phyloP scores from a whole-genome alignment of 2,113 vertebrate species.

The Tor tambroides region DNA sequence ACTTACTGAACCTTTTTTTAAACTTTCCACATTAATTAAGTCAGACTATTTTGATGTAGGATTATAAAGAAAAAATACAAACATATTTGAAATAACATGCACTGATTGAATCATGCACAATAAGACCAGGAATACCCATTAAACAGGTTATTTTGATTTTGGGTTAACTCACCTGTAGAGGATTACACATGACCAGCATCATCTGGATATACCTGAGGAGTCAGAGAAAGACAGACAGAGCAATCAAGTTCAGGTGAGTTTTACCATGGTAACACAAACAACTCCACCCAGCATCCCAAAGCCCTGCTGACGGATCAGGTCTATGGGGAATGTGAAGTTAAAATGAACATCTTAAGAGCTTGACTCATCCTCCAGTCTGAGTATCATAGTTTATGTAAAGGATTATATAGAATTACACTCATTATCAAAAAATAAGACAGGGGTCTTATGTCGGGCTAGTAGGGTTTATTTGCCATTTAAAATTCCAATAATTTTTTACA shows the following conservation, averaged over 20 bases:
- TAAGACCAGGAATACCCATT: neutral
- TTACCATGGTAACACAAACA: neutral
- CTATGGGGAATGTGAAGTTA: neutral
- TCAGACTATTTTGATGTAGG: neutral
- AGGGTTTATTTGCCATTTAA: too few relatives aligned
- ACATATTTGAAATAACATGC: neutral
- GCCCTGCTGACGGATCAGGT: neutral
- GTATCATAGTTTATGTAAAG: neutral
- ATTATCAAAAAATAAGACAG: too few relatives aligned
- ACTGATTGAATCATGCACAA: neutral
- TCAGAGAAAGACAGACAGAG: slow-evolving; percentile 48
- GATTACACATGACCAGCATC: slow-evolving; percentile 83
- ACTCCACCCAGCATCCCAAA: slow-evolving; percentile 5
- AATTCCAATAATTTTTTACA: too few relatives aligned
- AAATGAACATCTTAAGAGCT: slow-evolving; percentile 14
- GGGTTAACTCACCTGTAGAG: slow-evolving; percentile 75
- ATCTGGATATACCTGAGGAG: slow-evolving; percentile 79
- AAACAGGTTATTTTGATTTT: neutral
- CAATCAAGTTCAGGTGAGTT: neutral
- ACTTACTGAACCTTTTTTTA: too few relatives aligned
- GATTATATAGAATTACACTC: neutral
- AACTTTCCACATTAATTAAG: too few relatives aligned
- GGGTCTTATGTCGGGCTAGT: too few relatives aligned
- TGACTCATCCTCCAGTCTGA: neutral
- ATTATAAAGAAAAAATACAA: neutral